These are phyloP conservation scores for Turdus rufiventris DNA, from an alignment of 2,113 vertebrate species.

Conservation along the genomic window DNA sequence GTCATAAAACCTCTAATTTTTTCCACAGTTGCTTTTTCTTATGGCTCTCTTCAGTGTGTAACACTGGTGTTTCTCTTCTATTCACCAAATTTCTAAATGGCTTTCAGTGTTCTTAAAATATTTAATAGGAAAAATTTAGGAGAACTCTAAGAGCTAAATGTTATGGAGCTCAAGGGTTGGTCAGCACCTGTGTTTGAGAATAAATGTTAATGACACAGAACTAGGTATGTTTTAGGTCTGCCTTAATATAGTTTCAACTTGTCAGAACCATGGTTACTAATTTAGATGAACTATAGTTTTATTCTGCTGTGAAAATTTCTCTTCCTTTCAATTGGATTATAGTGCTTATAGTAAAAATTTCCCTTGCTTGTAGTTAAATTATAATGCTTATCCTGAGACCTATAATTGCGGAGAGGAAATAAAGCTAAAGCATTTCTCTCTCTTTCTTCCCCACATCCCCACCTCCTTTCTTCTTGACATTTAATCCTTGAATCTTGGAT, in stretches of 20 bases:
- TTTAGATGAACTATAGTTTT: not conserved
- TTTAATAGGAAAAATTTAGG: not conserved
- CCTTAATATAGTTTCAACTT: not conserved
- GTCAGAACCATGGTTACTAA: not conserved
- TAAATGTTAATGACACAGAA: not conserved
- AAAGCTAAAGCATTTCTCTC: not conserved
- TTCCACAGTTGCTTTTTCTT: not conserved
- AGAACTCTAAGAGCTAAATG: not conserved
- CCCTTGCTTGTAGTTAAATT: not conserved
- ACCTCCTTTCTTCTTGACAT: not conserved
- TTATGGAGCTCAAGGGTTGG: not conserved
- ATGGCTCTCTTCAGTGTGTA: not conserved
- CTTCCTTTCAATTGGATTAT: not conserved
- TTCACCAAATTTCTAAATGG: not conserved
- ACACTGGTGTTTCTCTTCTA: not conserved
- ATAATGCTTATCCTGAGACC: not conserved
- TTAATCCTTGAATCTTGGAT: not conserved
- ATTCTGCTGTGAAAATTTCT: not conserved
- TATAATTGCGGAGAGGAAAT: not conserved
- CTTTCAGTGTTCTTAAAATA: not conserved
- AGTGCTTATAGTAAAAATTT: not conserved
- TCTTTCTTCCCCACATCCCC: fast-evolving
- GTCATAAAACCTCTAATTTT: not conserved
- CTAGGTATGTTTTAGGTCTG: not conserved
- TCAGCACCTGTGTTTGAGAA: not conserved